Base-by-base conservation (phyloP, 2,797 vertebrate genomes). In the Poeciliopsis infans region DNA sequence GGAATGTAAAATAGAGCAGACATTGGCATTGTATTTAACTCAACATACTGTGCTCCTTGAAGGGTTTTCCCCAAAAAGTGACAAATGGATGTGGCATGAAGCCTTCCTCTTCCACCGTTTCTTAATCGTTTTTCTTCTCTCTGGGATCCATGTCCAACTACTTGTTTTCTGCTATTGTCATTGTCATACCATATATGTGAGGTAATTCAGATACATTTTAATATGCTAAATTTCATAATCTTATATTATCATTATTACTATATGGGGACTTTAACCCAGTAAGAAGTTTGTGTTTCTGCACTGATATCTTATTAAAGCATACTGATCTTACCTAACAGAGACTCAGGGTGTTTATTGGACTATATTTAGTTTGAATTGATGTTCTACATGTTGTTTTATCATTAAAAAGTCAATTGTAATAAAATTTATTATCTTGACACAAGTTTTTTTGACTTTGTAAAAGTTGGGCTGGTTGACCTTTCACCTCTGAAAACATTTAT, bases 281-380 rank as follows among this genome's bases (percentile, higher is more conserved):
- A 96, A 97, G 94, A 96, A 97, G 96, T 97, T 90, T 97, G 96
- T 98, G 97, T 98, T 97, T 96, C 97, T 97, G 97, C 97, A 98
- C 97, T 98, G 97, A 97, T 97, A 97, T 96, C 95, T 96, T 97
- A 97, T 97, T 99, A 99, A 99, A 99, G 95, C 96, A 97, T 97
- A 97, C 95, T 96, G 97, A 97, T 97, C 95, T 93, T 95, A 96
- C 90, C 69, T 64, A 84, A 57, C 70, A 28, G 2, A 0, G n/a
- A 76, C 55, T 36, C 57, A n/a, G 15, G 1, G 64, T 57, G 11
- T 83, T 89, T 80, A 72, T 88, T 81, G 2, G 11, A 51, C 2
- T 2, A 36, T 12, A 39, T 51, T 51, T 36, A 47, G 15, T 12
- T 43, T 15, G 13, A 51, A 16, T 28, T 51, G 28, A 51, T 53